Conservation (phyloP, 2,888 invertebrate species). For the Lymantria monacha region DNA sequence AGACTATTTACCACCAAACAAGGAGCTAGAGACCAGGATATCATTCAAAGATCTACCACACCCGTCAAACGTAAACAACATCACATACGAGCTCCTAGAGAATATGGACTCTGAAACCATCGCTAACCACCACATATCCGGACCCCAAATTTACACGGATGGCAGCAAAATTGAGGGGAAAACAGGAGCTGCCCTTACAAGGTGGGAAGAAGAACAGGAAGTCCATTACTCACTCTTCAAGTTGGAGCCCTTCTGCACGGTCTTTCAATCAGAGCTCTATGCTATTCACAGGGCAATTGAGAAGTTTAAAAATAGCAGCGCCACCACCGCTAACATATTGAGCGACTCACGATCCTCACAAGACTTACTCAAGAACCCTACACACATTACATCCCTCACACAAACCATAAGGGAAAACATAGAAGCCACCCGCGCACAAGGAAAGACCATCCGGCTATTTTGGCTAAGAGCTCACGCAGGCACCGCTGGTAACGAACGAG, state of each 20-base stretch:
- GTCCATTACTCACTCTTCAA: neutral
- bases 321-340: neutral
- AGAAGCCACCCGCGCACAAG: neutral
- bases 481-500: no score
- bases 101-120: no score
- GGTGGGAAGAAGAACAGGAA: slow-evolving; percentile 1
- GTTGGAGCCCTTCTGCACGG: neutral
- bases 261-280: no score
- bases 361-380: slow-evolving; percentile 1
- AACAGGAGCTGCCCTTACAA: neutral
- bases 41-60: neutral
- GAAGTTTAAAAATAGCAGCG: neutral
- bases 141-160: no score
- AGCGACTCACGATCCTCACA: slow-evolving; percentile 12
- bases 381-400: neutral
- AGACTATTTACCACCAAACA: slow-evolving; percentile 3
- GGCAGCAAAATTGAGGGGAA: no score
- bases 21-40: no score
- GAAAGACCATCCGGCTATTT: no score
- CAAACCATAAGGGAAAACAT: neutral
- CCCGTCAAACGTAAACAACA: neutral
- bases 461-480: no score
- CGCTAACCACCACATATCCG: no score
- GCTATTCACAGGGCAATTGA: slow-evolving; percentile 1
- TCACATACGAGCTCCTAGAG: slow-evolving; percentile 3